phyloP scores from a whole-genome alignment of 53 echinoderm and acorn worm genomes.

The Astropecten irregularis region DNA sequence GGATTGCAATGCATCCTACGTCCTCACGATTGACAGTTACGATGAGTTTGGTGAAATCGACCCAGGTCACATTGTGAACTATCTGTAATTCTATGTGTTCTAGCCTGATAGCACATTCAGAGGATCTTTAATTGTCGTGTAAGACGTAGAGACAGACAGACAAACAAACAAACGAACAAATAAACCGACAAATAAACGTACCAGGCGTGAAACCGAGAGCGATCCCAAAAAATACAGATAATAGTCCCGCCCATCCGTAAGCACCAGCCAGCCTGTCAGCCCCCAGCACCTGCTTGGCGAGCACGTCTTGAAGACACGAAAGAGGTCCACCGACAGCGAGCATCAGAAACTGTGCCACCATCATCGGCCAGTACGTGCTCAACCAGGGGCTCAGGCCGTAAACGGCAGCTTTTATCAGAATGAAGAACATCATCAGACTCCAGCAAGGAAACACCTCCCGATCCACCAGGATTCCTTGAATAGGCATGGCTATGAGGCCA shows the following conservation, averaged over 20 bases:
- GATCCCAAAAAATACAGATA: background rate
- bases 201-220: background rate
- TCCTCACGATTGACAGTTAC: too few relatives aligned
- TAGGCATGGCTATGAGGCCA: background rate
- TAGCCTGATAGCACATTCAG: too few relatives aligned
- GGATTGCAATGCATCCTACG: too few relatives aligned
- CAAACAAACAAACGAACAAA: too few relatives aligned
- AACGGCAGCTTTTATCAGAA: background rate
- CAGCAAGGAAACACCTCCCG: background rate
- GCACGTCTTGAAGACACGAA: background rate
- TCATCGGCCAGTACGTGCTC: background rate
- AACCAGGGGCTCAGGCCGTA: background rate
- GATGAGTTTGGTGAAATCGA: too few relatives aligned
- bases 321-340: background rate
- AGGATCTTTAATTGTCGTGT: too few relatives aligned
- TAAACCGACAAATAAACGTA: too few relatives aligned
- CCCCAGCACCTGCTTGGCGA: background rate
- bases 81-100: too few relatives aligned
- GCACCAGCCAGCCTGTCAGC: background rate
- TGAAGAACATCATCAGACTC: background rate
- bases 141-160: too few relatives aligned
- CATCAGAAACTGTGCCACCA: background rate
- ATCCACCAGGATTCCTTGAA: background rate
- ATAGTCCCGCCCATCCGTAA: background rate
- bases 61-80: too few relatives aligned